A percentile compares a stretch with the other conserved stretches of the same genome.
phyloP scores from a whole-genome alignment of 2,113 vertebrate genomes.

The Neolamprologus falcicula region DNA sequence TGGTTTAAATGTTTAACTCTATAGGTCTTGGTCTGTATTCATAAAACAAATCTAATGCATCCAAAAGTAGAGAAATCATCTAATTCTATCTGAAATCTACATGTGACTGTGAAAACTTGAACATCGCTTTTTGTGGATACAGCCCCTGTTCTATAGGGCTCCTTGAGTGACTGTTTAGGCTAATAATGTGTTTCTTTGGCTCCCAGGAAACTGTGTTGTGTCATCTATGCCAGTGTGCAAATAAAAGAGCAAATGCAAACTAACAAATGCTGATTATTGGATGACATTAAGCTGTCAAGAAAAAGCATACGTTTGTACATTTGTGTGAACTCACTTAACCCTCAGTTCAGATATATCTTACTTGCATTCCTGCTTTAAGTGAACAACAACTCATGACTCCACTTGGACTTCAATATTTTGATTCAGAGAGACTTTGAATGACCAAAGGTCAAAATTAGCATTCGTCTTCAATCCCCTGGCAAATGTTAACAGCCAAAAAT shows the following conservation, averaged over 20 bases:
- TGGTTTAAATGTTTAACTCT: background rate
- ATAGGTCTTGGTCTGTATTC: constrained; percentile 22
- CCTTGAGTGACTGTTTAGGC: background rate
- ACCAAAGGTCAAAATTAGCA: background rate
- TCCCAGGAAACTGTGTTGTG: background rate
- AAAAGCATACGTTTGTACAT: background rate
- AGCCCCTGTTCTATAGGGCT: constrained; percentile 17
- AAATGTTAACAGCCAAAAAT: background rate
- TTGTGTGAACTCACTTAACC: background rate
- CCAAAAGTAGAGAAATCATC: background rate
- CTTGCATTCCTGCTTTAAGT: background rate
- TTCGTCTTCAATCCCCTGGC: background rate
- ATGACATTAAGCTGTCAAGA: background rate
- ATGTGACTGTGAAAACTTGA: background rate
- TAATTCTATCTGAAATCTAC: background rate
- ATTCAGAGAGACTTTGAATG: background rate
- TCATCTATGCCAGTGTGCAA: constrained; percentile 13
- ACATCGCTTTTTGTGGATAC: constrained; percentile 37
- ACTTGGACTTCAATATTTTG: background rate
- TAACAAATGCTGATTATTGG: background rate
- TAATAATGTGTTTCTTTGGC: background rate
- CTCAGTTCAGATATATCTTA: background rate
- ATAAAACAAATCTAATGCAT: background rate
- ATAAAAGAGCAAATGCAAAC: constrained; percentile 6
- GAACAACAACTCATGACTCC: background rate